These are phyloP conservation scores for Procambarus virginalis DNA, from an alignment of 1,140 invertebrate species.

Conservation along the genomic window DNA sequence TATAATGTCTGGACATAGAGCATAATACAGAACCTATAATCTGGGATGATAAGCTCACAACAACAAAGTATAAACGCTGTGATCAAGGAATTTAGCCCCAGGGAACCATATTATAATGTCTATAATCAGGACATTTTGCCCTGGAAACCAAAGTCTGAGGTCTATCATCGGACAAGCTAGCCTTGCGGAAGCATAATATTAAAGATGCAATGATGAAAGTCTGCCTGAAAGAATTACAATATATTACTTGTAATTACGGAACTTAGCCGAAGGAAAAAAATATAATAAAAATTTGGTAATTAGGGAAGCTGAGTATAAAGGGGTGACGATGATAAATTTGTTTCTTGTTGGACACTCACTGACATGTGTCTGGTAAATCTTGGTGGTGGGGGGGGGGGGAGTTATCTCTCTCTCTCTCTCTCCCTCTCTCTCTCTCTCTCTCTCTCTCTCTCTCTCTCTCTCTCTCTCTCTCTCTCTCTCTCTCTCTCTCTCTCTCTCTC, in stretches of 20 bases:
- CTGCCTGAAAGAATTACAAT: background rate
- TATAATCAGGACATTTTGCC: slow-evolving; percentile 49
- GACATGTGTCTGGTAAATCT: background rate
- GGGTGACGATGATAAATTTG: background rate
- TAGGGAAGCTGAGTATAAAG: background rate
- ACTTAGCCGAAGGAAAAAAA: slow-evolving; percentile 3
- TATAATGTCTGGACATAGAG: slow-evolving; percentile 26
- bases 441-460: no score
- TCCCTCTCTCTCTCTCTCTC: no score
- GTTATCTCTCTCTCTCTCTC: no score
- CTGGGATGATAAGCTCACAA: slow-evolving; percentile 35
- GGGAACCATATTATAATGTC: slow-evolving; percentile 48
- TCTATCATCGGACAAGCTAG: slow-evolving; percentile 6
- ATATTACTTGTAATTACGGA: slow-evolving; percentile 35
- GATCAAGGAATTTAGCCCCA: slow-evolving; percentile 22
- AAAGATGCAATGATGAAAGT: slow-evolving; percentile 31
- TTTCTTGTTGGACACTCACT: background rate
- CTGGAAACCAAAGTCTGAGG: slow-evolving; percentile 35
- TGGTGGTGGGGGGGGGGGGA: background rate
- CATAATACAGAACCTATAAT: slow-evolving; percentile 46
- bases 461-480: no score
- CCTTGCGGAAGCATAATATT: slow-evolving; percentile 23
- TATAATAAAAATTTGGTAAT: slow-evolving; percentile 20
- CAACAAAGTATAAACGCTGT: slow-evolving; percentile 10
- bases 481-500: no score